Evolutionary conservation across 2,888 invertebrate species (phyloP).

Genomic region (Lymantria dispar): DNA sequence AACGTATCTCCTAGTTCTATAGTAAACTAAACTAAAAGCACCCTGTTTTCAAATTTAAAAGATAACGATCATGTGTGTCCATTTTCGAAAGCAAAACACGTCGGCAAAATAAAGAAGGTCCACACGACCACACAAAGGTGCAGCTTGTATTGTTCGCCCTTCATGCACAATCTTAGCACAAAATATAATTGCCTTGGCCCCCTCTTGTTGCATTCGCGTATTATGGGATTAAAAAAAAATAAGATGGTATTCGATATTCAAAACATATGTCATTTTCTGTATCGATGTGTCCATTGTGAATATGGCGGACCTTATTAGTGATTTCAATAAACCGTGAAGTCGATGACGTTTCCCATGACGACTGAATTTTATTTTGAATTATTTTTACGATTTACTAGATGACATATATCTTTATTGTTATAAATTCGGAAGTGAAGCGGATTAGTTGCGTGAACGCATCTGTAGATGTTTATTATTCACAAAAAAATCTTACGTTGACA

Average conservation of each 20-base stretch:
- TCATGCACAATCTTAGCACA: slow-evolving; percentile 55
- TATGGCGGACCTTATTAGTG: slow-evolving; percentile 64
- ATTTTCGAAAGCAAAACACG: slow-evolving; percentile 59
- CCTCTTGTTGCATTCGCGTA: slow-evolving; percentile 47
- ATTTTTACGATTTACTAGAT: slow-evolving; percentile 62
- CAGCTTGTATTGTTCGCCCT: slow-evolving; percentile 60
- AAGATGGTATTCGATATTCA: slow-evolving; percentile 72
- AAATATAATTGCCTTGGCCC: slow-evolving; percentile 78
- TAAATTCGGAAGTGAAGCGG: slow-evolving; percentile 63
- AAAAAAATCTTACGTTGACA: slow-evolving; percentile 21
- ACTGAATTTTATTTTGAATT: slow-evolving; percentile 60
- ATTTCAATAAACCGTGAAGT: slow-evolving; percentile 55
- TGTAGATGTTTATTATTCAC: slow-evolving; percentile 41
- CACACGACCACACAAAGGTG: slow-evolving; percentile 69
- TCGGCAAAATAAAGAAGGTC: slow-evolving; percentile 51
- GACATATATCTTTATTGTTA: slow-evolving; percentile 41
- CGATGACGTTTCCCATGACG: slow-evolving; percentile 78
- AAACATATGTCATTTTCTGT: slow-evolving; percentile 77
- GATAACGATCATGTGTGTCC: slow-evolving; percentile 48
- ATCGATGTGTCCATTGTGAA: slow-evolving; percentile 63
- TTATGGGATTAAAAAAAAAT: slow-evolving; percentile 48
- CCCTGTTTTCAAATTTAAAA: slow-evolving; percentile 31
- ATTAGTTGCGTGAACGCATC: slow-evolving; percentile 65
- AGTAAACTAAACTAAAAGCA: slow-evolving; percentile 20
- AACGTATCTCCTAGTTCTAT: neutral